Base-by-base conservation (phyloP, 2,888 invertebrate genomes). In the Lymantria monacha region DNA sequence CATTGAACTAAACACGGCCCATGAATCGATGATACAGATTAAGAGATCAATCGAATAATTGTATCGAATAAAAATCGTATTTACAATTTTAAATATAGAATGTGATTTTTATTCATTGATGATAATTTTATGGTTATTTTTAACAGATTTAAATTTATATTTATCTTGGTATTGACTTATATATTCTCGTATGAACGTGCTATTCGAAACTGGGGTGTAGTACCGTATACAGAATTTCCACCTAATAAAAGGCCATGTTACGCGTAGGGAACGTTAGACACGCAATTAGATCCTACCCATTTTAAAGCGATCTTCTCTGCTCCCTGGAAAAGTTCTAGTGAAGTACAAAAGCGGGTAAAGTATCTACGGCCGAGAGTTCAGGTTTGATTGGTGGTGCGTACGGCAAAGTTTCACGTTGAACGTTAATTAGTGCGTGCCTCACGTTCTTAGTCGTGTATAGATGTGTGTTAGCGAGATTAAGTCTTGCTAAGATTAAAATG, bases 201-300 rank as follows among this genome's bases (percentile, higher is more conserved):
- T 69, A 73, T 74, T 69, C 70, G 70, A 78, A 49, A 44, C 54
- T 68, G 43, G 43, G 81, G 77, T 81, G 66, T 81, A 83, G 79
- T 82, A 75, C 80, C 81, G 81, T 87, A 84, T 80, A 85, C 82
- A 87, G 86, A 86, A 87, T 90, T 91, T 87, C 87, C 87, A 90
- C 90, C 87, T 90, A 90, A 90, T 91, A 90, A 90, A 89, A 89
- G 88, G 76, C 84, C 84, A 71, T 79, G 84, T 87, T 88, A 89
- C 87, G 87, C 85, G 87, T 81, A 85, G 84, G 81, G 83, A 83
- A 79, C 86, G 85, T 88, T 85, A 87, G 85, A 87, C 87, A 87
- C 81, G 87, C 88, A 87, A 88, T 90, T 89, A 89, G 74, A 66
- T 74, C 65, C 73, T 75, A 70, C 57, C 90, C 86, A 87, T 72